Base-by-base conservation (phyloP, 2,888 invertebrate genomes). In the Lasioglossum morio region DNA sequence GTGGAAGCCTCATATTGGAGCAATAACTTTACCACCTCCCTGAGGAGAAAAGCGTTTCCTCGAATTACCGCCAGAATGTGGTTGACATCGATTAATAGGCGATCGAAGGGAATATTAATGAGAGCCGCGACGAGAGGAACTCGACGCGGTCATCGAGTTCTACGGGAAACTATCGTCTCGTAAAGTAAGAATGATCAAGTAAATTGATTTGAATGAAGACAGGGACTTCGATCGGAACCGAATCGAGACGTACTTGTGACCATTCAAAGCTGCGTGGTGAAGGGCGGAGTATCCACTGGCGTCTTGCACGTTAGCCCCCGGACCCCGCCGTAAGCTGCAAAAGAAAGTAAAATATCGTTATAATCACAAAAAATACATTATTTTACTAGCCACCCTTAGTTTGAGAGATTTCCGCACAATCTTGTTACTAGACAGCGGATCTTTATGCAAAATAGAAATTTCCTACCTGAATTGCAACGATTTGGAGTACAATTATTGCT, bases 231-330 rank as follows among this genome's bases (percentile, higher is more conserved):
- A 23, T 72, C 72, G 30, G 12, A 37, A 48, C 30, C 46, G 19
- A 63, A 46, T 72, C 12, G 48, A 46, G 48, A 96, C 96, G 96
- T 96, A 98, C 99, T 96, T 97, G 96, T 99, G 99, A 14, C 99
- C 98, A 95, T 99, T 98, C 86, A 99, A 96, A 88, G 99, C 97
- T 79, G 99, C 99, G 95, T 99, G 98, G 95, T 99, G 99, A 75
- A 99, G 96, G 46, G 98, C 98, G 63, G 99, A 98, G 95, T 98
- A 99, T 70, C 99, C 99, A 94, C 98, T 98, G 92, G 97, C 97
- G 95, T 99, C 99, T 96, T 98, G 98, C 78, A 98, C 98, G 95
- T 99, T 99, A 81, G 98, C 98, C 90, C 98, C 98, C 77, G 98
- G 98, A 83, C 98, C 98, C 94, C 98, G 96, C 87, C 98, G 96